Base-by-base conservation (phyloP, 2,113 vertebrate genomes). In the Peromyscus polionotus region DNA sequence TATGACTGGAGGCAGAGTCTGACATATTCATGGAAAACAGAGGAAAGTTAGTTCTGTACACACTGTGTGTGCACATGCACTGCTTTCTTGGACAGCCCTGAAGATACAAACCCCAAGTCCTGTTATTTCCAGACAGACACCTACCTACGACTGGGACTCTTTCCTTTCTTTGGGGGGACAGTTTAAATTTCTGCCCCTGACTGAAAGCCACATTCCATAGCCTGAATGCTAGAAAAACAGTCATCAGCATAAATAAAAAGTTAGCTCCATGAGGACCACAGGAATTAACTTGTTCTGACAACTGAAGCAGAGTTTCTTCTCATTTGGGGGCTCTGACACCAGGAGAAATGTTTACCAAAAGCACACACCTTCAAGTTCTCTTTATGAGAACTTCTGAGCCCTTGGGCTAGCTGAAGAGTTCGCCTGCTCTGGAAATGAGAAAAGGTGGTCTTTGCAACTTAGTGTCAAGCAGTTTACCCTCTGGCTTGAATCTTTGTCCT, bases 141-240 rank as follows among this genome's bases (percentile, higher is more conserved):
- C 67, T 31, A 75, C 31, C 5, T 24, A 86, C 88, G 57, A 89
- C 77, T n/a, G 67, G 20, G 79, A 39, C 4, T 26, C 2, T 33
- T 77, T 67, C 70, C 63, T 33, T 91, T 31, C 75, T 84, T 72
- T 42, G 54, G 17, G 68, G 65, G 79, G 63, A 80, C n/a, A 11
- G 36, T 65, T 1, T 85, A 73, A 95, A 81, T 95, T 88, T 28
- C 75, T 97, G 11, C 77, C 91, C 72, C 45, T 86, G 72, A 95
- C 16, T 81, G 87, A 90, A 92, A 98, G 51, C 26, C 85, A 79
- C 80, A 95, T 77, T 51, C 77, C 45, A 75, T 0, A 31, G 26
- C 51, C 79, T 42, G 86, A 85, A 90, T 26, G 73, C 28, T 76
- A 59, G 63, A n/a, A 98, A 97, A 95, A 96, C 61, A 88, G 31